Evolutionary conservation across 2,888 invertebrate species (phyloP).

Genomic region (Hypsopygia costalis): DNA sequence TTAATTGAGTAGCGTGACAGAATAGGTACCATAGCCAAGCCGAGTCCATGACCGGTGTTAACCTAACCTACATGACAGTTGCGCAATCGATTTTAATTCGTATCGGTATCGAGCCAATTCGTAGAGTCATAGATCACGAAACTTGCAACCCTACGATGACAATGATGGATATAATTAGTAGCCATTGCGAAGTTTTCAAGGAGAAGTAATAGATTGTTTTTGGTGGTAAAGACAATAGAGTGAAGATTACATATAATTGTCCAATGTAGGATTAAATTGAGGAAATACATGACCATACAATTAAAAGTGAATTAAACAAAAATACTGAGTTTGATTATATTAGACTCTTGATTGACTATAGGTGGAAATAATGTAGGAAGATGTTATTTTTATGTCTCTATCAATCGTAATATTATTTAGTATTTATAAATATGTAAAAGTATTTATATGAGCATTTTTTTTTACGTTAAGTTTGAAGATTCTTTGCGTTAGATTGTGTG

Average conservation of each 20-base stretch:
- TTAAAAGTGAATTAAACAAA: no score
- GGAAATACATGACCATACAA: no score
- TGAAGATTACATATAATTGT: not conserved
- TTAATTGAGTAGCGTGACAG: conserved; percentile 48
- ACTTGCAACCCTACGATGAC: conserved; percentile 41
- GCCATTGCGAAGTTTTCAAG: conserved; percentile 42
- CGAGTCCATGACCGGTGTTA: conserved; percentile 65
- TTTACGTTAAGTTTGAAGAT: no score
- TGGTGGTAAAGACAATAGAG: conserved; percentile 1
- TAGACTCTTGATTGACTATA: no score
- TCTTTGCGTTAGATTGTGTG: no score
- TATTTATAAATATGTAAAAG: no score
- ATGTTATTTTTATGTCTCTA: no score
- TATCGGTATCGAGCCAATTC: conserved; percentile 51
- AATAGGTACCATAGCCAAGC: conserved; percentile 34
- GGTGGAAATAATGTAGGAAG: no score
- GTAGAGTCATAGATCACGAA: conserved; percentile 35
- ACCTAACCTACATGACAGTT: conserved; percentile 43
- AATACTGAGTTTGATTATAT: no score
- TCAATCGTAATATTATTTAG: no score
- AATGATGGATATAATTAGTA: conserved; percentile 45
- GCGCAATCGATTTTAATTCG: conserved; percentile 58
- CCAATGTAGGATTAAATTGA: no score
- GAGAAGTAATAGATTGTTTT: conserved; percentile 32
- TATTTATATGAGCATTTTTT: no score